Evolutionary conservation across 2,888 invertebrate genomes (phyloP), one percentile per base, ranked within the genome.

Genomic region (Zele albiditarsus): DNA sequence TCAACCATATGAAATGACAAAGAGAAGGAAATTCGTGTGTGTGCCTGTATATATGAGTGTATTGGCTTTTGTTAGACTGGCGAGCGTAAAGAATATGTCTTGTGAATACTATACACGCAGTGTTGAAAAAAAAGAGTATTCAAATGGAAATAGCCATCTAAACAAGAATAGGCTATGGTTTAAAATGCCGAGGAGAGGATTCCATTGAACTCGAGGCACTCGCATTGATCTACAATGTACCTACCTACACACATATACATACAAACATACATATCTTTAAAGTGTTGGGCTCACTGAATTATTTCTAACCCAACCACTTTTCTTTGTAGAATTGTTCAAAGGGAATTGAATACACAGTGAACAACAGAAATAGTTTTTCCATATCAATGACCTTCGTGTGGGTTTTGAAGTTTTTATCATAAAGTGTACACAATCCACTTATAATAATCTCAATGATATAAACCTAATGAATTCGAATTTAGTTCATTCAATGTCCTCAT

Each of bases 71-170:
- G 38, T 63, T 38, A 23, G 14, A 27, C 60, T 60, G 25, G 60
- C 28, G 28, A 60, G n/a, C 60, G 25, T 28, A n/a, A 25, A 28
- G 16, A 12, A 60, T 27, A 60, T 68, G 67, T 53, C 70, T 49
- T 49, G 75, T 70, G 69, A 77, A 79, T 74, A 75, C 75, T 74
- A 27, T 60, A 25, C 60, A 53, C 23, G 20, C 38, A 10, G 20
- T 23, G 2, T 66, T 71, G 71, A 71, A 70, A 70, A 76, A 38
- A 38, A 38, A 38, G 74, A 76, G 74, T 77, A 78, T 80, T 78
- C 66, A 58, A 80, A 78, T 77, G 76, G 76, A 78, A 80, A 80
- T 78, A 80, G 78, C 33, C 25, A 76, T 73, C 67, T 63, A 65
- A 73, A 74, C 77, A 72, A 73, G 75, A 77, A 80, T 77, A 78